Evolutionary conservation across 2,113 vertebrate species (phyloP), one percentile per base, ranked within the genome.

Genomic region (Bostrychus sinensis): DNA sequence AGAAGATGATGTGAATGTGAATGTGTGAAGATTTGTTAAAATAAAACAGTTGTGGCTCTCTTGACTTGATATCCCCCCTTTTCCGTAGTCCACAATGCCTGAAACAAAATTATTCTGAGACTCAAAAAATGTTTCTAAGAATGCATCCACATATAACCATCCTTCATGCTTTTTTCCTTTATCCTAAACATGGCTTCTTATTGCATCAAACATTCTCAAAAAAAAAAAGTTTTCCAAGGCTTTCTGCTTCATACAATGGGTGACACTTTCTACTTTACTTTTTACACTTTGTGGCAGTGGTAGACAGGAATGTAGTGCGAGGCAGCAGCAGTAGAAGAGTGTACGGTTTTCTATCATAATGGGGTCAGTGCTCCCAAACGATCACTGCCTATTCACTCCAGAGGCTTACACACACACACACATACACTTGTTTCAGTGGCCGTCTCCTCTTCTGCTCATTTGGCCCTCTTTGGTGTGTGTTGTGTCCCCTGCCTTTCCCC

Each of bases 281-380:
- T 48, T 48, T 5, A 23, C 20, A 25, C 12, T 14, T 8, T 32
- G 8, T 32, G 30, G 30, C 5, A 32, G 8, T 9, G 30, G 30
- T 65, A 57, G 43, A n/a, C 36, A 56, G 60, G 1, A 11, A 56
- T 19, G 19, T 30, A 43, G 32, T 38, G 71, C 70, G 74, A 71
- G 48, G 22, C 23, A 37, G 61, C 16, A 30, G 48, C 26, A 14
- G 14, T n/a, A 60, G 65, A 78, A 60, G 65, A 78, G 62, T 3
- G 75, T 30, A 72, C 77, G 59, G 62, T 76, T 90, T 73, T 86
- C 82, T 84, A 76, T 71, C 74, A 87, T 78, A 92, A 90, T 75
- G 79, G 91, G 88, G 91, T 92, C 90, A 87, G 65, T 13, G 76
- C 6, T 78, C 87, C 88, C 78, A 79, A 28, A 67, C 73, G 86